Evolutionary conservation across 1,140 invertebrate species (phyloP).

Genomic region (Rhopalosiphum maidis): DNA sequence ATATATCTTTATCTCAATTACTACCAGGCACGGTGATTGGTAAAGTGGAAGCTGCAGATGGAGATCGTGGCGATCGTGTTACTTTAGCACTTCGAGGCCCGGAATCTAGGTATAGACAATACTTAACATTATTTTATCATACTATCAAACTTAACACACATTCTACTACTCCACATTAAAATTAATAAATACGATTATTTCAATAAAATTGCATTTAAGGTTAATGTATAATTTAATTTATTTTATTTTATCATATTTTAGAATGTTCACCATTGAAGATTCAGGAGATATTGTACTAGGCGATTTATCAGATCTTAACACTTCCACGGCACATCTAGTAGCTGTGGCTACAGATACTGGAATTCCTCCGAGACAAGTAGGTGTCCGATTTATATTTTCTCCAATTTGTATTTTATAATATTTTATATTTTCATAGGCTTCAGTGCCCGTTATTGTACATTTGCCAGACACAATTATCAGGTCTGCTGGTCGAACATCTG

Average conservation of each 20-base stretch:
- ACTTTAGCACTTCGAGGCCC: slow-evolving; percentile 74
- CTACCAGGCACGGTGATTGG: slow-evolving; percentile 60
- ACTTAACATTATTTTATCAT: neutral
- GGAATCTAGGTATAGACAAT: slow-evolving; percentile 69
- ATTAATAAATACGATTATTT: neutral
- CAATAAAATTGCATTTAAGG: neutral
- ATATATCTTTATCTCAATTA: slow-evolving; percentile 63
- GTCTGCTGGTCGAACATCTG: slow-evolving; percentile 65
- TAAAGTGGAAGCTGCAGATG: slow-evolving; percentile 76
- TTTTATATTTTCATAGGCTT: slow-evolving; percentile 65
- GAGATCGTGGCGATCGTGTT: slow-evolving; percentile 77
- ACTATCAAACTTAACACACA: neutral
- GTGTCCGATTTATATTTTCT: slow-evolving; percentile 2
- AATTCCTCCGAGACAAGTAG: slow-evolving; percentile 72
- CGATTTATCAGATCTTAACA: slow-evolving; percentile 63
- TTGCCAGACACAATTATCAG: slow-evolving; percentile 68
- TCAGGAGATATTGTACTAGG: slow-evolving; percentile 65
- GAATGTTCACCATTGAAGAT: slow-evolving; percentile 67
- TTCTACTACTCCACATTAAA: neutral
- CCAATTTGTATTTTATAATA: neutral
- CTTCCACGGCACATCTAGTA: slow-evolving; percentile 72
- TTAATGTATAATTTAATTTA: neutral
- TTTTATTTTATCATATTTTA: slow-evolving; percentile 57
- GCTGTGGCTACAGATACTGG: slow-evolving; percentile 83
- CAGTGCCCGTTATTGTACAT: slow-evolving; percentile 78